A percentile compares a stretch with the other conserved stretches of the same genome.
Evolutionary conservation across 1,140 invertebrate genomes (phyloP).

Genomic region (Drosophila teissieri): DNA sequence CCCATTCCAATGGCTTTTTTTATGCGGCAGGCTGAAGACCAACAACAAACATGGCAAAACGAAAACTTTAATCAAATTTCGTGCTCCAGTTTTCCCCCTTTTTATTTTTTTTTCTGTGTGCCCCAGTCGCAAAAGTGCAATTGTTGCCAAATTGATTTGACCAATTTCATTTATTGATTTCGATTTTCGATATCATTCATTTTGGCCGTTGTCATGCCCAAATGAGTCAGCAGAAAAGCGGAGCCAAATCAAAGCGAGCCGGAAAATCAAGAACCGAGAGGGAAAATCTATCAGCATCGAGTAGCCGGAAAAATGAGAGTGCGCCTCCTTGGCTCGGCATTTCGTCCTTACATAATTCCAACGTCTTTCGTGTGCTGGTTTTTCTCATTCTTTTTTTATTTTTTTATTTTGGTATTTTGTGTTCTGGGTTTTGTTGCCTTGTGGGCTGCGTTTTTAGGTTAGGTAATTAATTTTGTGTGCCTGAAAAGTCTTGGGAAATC

Average conservation of each 20-base stretch:
- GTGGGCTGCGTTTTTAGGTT: constrained; percentile 69
- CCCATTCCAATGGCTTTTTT: constrained; percentile 18
- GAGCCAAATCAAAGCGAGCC: constrained; percentile 48
- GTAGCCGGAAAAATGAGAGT: constrained; percentile 13
- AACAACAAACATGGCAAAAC: constrained; percentile 22
- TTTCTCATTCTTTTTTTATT: constrained; percentile 7
- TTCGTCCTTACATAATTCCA: constrained; percentile 54
- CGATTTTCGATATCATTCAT: constrained; percentile 80
- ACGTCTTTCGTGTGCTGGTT: constrained; percentile 15
- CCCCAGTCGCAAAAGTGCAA: constrained; percentile 63
- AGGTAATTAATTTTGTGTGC: constrained; percentile 80
- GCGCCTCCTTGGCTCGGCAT: constrained; percentile 15
- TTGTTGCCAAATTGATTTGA: constrained; percentile 82
- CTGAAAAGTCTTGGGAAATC: constrained; percentile 79
- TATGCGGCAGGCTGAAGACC: constrained; percentile 13
- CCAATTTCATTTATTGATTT: constrained; percentile 82
- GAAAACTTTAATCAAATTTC: constrained; percentile 74
- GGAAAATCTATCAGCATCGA: constrained; percentile 57
- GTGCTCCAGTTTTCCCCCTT: constrained; percentile 54
- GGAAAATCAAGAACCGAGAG: constrained; percentile 47
- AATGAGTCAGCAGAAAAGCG: constrained; percentile 68
- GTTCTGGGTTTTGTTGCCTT: constrained; percentile 32
- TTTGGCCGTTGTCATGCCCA: constrained; percentile 69
- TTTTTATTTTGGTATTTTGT: constrained; percentile 15
- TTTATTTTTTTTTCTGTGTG: constrained; percentile 23